Percentiles rank a stretch among this genome's conserved stretches.
Conservation (phyloP, 2,113 vertebrate genomes). For the Egretta garzetta region DNA sequence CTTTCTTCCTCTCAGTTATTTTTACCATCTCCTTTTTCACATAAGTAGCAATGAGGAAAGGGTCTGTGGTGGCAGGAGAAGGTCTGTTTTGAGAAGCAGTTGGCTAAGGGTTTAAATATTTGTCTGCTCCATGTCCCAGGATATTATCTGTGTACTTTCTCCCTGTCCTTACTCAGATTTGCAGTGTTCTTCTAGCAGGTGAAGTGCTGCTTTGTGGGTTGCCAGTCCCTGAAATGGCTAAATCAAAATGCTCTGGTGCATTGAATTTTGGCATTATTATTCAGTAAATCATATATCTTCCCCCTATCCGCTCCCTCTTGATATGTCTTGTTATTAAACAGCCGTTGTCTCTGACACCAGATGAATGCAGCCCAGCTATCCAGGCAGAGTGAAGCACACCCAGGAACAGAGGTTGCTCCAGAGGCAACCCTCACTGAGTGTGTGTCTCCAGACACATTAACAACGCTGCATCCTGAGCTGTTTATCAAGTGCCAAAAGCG, state of each 20-base stretch:
- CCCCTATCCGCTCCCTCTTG: not conserved
- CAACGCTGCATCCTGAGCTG: not conserved
- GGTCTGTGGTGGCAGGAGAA: not conserved
- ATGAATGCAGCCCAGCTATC: not conserved
- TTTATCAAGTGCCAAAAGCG: not conserved
- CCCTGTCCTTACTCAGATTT: conserved; percentile 4
- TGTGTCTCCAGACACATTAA: not conserved
- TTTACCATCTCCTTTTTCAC: not conserved
- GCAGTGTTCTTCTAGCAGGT: not conserved
- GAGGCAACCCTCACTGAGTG: not conserved
- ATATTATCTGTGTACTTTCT: not conserved
- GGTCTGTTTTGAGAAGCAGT: not conserved
- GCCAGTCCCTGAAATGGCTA: conserved; percentile 19
- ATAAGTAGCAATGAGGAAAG: not conserved
- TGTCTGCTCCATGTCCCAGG: not conserved
- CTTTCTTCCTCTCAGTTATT: not conserved
- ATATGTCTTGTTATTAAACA: not conserved
- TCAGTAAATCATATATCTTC: not conserved
- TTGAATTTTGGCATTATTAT: conserved; percentile 31
- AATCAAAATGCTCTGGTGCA: conserved; percentile 42
- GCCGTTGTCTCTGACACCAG: not conserved
- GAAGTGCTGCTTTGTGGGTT: conserved; percentile 44
- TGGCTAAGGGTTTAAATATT: conserved; percentile 20
- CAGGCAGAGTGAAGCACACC: not conserved
- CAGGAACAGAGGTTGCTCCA: not conserved